A percentile compares a stretch with the other conserved stretches of the same genome.
Conservation (phyloP, 2,888 invertebrate species). For the Andrena chrysosceles region DNA sequence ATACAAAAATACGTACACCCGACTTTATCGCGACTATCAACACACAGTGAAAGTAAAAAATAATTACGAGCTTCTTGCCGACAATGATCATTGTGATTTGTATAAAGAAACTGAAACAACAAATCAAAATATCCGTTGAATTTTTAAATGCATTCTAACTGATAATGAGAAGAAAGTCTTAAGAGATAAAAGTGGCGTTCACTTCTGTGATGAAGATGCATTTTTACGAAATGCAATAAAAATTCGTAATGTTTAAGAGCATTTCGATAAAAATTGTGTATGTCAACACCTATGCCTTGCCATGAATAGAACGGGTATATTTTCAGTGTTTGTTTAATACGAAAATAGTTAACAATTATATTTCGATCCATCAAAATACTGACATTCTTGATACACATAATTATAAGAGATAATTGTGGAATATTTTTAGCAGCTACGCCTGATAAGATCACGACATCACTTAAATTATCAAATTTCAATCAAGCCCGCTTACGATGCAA, state of each 20-base stretch:
- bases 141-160: no score
- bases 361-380: slow-evolving; percentile 23
- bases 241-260: background rate
- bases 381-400: slow-evolving; percentile 9
- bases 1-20: no score
- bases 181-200: no score
- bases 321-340: background rate
- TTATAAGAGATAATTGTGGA: background rate
- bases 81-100: no score
- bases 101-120: no score
- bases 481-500: slow-evolving; percentile 13
- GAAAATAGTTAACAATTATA: background rate
- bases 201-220: no score
- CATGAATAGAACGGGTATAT: background rate
- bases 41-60: no score
- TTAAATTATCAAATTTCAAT: slow-evolving; percentile 55
- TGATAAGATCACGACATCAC: slow-evolving; percentile 26
- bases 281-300: background rate
- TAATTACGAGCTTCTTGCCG: no score
- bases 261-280: background rate
- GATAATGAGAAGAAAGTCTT: no score
- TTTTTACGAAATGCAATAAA: no score
- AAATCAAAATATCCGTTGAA: no score
- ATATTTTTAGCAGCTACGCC: background rate
- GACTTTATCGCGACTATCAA: no score